Evolutionary conservation across 1,140 invertebrate species (phyloP), one percentile per base, ranked within the genome.

Genomic region (Myzus persicae): DNA sequence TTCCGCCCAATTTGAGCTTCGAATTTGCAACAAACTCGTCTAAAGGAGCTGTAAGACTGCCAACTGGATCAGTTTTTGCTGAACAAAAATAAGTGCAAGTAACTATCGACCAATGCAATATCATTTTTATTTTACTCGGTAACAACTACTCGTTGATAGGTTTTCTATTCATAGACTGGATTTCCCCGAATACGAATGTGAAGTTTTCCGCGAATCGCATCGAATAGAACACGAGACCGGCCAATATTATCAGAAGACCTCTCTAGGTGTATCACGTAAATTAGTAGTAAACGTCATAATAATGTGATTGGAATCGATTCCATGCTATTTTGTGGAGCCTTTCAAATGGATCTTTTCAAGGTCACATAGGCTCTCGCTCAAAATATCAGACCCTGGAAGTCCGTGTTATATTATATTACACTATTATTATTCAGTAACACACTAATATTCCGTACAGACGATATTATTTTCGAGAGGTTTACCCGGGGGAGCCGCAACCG

Each of bases 381-480:
- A 76, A 51, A 51, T 5, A 76, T n/a, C 59, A 76, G n/a, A 76
- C 31, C 14, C 14, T 4, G 59, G 9, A 9, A 59, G 54, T 9
- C 26, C 31, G 26, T n/a, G 31, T 4, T 76, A n/a, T 76, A 76
- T 76, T 76, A n/a, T 67, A 76, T 76, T 76, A 67, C 11, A 31
- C n/a, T 67, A n/a, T n/a, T 76, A 67, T 18, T 36, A 6, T 76
- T 76, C n/a, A 76, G 14, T 76, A 76, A 67, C 59, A 67, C 31
- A n/a, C 31, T 67, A n/a, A 67, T 67, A n/a, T n/a, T 67, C 4
- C n/a, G 59, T 59, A 8, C 14, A 67, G 59, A 67, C 4, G 59
- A 67, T 67, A n/a, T 76, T 76, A 84, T 91, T 44, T 81, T 76
- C 90, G 42, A 54, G 67, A 5, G 44, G 59, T 48, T 48, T 82